Evolutionary conservation across 2,888 invertebrate genomes (phyloP).

Genomic region (Aphrophora alni): DNA sequence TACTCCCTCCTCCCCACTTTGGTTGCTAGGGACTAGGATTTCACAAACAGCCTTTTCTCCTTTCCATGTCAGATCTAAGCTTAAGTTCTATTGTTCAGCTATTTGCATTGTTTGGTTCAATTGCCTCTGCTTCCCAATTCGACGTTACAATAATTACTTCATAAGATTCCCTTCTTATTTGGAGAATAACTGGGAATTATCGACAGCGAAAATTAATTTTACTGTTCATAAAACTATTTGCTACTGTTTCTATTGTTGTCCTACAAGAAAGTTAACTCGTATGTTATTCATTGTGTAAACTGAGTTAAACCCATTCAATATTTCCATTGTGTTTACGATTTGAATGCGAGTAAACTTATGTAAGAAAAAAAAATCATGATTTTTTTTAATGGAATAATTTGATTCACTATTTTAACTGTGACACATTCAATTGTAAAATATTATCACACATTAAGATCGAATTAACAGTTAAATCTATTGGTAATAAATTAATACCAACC

Average conservation of each 20-base stretch:
- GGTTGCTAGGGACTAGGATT: slow-evolving; percentile 1
- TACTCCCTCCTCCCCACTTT: neutral
- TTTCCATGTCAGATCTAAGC: slow-evolving; percentile 2
- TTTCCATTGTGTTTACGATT: too few relatives aligned
- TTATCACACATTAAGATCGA: too few relatives aligned
- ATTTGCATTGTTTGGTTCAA: slow-evolving; percentile 6
- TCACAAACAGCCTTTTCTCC: neutral
- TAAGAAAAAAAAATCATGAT: too few relatives aligned
- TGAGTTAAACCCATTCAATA: too few relatives aligned
- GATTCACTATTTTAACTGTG: too few relatives aligned
- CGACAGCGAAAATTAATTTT: neutral
- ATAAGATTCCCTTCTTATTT: neutral
- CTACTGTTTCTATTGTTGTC: neutral
- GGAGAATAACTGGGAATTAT: neutral
- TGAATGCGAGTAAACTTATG: too few relatives aligned
- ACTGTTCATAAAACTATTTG: neutral
- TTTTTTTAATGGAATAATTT: too few relatives aligned
- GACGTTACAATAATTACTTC: neutral
- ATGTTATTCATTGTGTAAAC: too few relatives aligned
- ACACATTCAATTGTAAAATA: too few relatives aligned
- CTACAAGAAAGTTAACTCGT: neutral
- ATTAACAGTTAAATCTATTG: too few relatives aligned
- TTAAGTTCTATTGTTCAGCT: neutral
- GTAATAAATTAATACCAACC: too few relatives aligned
- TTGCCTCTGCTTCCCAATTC: neutral